These are phyloP conservation scores for Fragum whitleyi DNA, from an alignment of 2,888 invertebrate genomes.

Conservation along the genomic window DNA sequence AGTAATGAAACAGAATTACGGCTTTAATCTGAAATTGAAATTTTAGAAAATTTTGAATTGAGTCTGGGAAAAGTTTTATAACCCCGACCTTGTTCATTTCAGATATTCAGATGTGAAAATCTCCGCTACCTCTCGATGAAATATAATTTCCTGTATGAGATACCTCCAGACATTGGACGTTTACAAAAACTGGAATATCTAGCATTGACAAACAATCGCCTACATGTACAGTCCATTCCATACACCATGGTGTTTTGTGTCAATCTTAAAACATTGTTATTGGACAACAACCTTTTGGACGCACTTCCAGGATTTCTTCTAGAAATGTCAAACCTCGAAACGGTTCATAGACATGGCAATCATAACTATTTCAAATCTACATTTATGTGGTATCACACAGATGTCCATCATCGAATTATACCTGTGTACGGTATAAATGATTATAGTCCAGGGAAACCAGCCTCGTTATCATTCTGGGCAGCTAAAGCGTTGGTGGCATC, in stretches of 20 bases:
- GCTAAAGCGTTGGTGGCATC: conserved; percentile 84
- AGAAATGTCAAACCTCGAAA: conserved; percentile 84
- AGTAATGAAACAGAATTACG: too few species aligned
- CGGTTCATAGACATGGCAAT: conserved; percentile 86
- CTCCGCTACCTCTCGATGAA: conserved; percentile 85
- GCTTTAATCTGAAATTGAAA: too few species aligned
- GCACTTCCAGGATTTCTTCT: conserved; percentile 86
- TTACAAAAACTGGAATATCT: conserved; percentile 85
- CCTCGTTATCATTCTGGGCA: conserved; percentile 83
- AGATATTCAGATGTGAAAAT: conserved; percentile 86
- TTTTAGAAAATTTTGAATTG: too few species aligned
- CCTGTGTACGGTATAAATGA: conserved; percentile 72
- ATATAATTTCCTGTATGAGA: conserved; percentile 85
- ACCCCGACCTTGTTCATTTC: too few species aligned
- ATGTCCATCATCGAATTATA: conserved; percentile 85
- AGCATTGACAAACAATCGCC: conserved; percentile 85
- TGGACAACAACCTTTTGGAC: conserved; percentile 86
- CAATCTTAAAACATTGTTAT: conserved; percentile 83
- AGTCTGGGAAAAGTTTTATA: too few species aligned
- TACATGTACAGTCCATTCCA: conserved; percentile 86
- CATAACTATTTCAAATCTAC: conserved; percentile 86
- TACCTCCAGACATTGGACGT: conserved; percentile 86
- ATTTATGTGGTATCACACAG: conserved; percentile 87
- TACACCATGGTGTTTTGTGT: conserved; percentile 85
- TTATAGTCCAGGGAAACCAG: conserved; percentile 61